phyloP scores from a whole-genome alignment of 2,797 vertebrate species.

The Gouania willdenowi region DNA sequence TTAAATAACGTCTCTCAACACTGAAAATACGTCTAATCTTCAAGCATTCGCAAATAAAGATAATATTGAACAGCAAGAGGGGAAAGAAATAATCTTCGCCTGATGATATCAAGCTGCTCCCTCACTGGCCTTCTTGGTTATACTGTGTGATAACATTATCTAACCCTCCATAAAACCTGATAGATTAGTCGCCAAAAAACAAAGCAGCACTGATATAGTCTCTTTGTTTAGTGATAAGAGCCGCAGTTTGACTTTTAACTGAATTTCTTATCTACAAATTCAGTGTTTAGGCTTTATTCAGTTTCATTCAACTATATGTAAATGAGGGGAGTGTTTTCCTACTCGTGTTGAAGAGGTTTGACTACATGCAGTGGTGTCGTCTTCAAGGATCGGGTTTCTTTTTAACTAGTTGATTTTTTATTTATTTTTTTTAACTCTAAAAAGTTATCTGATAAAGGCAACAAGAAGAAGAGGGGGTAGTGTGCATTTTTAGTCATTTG shows the following conservation, averaged over 20 bases:
- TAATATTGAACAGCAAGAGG: too few relatives aligned
- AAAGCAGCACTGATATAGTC: slow-evolving; percentile 52
- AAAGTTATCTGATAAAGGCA: too few relatives aligned
- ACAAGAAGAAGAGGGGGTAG: too few relatives aligned
- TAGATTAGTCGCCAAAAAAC: slow-evolving; percentile 65
- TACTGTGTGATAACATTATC: slow-evolving; percentile 65
- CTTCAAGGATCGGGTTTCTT: too few relatives aligned
- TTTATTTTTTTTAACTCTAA: too few relatives aligned
- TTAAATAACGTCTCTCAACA: too few relatives aligned
- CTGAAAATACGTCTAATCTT: too few relatives aligned
- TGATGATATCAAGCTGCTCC: too few relatives aligned
- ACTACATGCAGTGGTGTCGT: not conserved
- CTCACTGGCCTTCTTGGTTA: slow-evolving; percentile 23
- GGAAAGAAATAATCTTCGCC: too few relatives aligned
- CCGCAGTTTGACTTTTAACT: slow-evolving; percentile 42
- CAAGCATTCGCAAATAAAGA: too few relatives aligned
- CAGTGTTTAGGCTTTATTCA: slow-evolving; percentile 35
- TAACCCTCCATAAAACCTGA: slow-evolving; percentile 61
- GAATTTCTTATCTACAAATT: slow-evolving; percentile 46
- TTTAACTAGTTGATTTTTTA: too few relatives aligned
- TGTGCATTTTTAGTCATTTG: too few relatives aligned
- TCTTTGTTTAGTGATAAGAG: slow-evolving; percentile 53
- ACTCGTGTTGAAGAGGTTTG: slow-evolving; percentile 22
- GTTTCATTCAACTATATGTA: slow-evolving; percentile 59
- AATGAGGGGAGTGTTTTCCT: slow-evolving; percentile 30